phyloP scores from a whole-genome alignment of 2,797 vertebrate species.

The Crocodylus rhombifer region DNA sequence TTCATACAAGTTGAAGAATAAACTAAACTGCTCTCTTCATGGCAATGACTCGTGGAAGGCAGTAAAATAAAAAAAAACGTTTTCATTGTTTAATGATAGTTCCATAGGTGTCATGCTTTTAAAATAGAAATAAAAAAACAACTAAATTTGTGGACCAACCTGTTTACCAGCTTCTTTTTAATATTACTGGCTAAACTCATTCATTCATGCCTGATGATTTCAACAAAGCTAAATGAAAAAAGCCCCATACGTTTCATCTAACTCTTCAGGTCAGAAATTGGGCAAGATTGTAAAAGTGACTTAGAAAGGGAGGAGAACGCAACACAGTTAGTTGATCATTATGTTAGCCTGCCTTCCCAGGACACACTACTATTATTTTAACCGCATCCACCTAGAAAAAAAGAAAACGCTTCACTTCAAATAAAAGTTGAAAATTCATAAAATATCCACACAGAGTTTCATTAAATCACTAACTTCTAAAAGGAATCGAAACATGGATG shows the following conservation, averaged over 20 bases:
- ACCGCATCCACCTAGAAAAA: neutral
- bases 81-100: neutral
- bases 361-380: conserved; percentile 3
- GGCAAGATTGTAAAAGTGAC: neutral
- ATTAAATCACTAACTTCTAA: neutral
- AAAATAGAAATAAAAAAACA: neutral
- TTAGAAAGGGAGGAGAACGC: neutral
- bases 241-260: neutral
- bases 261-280: neutral
- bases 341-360: neutral
- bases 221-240: neutral
- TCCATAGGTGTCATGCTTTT: neutral
- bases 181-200: neutral
- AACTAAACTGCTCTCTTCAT: neutral
- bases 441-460: neutral
- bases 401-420: neutral
- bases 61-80: neutral
- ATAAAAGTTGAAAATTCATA: neutral
- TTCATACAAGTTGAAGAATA: neutral
- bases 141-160: neutral
- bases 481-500: neutral
- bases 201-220: neutral
- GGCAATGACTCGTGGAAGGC: neutral
- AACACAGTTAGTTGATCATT: neutral
- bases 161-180: neutral